Evolutionary conservation across 2,888 invertebrate species (phyloP).

Genomic region (Monochamus alternatus): DNA sequence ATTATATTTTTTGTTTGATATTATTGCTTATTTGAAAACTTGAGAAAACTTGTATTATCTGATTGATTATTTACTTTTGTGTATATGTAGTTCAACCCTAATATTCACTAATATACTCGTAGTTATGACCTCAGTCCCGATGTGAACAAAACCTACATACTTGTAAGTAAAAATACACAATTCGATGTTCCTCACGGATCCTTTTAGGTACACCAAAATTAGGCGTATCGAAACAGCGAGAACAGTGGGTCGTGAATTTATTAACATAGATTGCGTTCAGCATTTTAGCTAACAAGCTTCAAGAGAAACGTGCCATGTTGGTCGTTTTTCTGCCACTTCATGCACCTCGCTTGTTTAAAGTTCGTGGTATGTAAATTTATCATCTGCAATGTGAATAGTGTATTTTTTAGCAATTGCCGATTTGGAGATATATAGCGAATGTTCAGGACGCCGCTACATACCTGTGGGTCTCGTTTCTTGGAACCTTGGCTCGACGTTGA

Average conservation of each 20-base stretch:
- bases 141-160: no score
- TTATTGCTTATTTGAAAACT: no score
- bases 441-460: constrained; percentile 36
- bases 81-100: no score
- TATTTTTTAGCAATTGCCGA: constrained; percentile 37
- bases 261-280: background rate
- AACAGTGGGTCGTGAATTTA: background rate
- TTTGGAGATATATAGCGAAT: constrained; percentile 39
- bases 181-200: background rate
- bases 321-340: constrained; percentile 14
- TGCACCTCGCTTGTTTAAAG: constrained; percentile 22
- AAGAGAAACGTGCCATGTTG: background rate
- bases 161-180: background rate
- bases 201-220: background rate
- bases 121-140: no score
- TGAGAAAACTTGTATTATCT: no score
- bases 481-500: constrained; percentile 60
- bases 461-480: constrained; percentile 54
- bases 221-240: background rate
- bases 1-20: no score
- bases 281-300: background rate
- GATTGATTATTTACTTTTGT: no score
- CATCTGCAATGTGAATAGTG: constrained; percentile 20
- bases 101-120: no score
- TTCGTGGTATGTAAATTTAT: constrained; percentile 32